Base-by-base conservation (phyloP, 2,888 invertebrate genomes). In the Branchellion lobata region DNA sequence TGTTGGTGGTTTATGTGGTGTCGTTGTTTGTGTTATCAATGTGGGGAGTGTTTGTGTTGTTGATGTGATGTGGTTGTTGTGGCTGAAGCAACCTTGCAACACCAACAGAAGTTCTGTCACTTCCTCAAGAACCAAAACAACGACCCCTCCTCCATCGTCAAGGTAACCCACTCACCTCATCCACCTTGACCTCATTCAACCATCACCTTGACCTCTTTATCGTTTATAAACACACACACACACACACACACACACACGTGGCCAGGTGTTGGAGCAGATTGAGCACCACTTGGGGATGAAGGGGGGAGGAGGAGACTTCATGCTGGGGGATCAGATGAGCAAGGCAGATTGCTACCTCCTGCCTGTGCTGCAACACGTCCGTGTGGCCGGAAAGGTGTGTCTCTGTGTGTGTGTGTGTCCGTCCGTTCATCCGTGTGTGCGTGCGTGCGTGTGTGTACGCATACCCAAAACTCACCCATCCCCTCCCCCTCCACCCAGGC, bases 311-410 rank as follows among this genome's bases (percentile, higher is more conserved):
- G 74, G 73, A n/a, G 79, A 8, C 34, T 83, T 80, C 79, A 79
- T 83, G 81, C 34, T 81, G n/a, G 79, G 79, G 1, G 83, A 81
- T 84, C 84, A 61, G 82, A 95, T 99, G 93, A 96, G 97, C 87
- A 97, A 98, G 88, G 97, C 98, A 88, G 99, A 99, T 89, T 99
- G 99, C 89, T 97, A 98, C 89, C 91, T 99, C 85, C 96, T 99
- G 95, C 98, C 97, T 79, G 92, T 97, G 83, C 91, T 99, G 82
- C 99, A 99, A 89, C 99, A 99, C 89, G 96, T 99, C 88, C 92
- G 96, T 88, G 95, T 99, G 83, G 97, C 98, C 83, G 98, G 96
- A 86, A 85, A 85, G 84, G 87, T 87, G 81, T 47, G n/a, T n/a
- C n/a, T n/a, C n/a, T n/a, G n/a, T 53, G 14, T 18, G 14, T 18